These are phyloP conservation scores for Pangasius krempfi DNA, from an alignment of 2,797 vertebrate genomes.

Conservation along the genomic window DNA sequence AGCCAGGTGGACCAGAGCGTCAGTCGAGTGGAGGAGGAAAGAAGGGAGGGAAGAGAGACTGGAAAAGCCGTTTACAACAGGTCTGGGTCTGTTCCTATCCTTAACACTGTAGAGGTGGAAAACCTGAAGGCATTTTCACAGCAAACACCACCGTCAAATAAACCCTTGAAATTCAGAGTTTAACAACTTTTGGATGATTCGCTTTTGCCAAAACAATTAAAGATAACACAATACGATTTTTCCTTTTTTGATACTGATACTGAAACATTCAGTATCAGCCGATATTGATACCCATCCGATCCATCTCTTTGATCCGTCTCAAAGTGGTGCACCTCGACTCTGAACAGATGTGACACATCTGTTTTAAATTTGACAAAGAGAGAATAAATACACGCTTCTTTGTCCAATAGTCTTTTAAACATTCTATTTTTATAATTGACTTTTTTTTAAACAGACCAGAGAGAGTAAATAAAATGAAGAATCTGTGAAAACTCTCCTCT, in stretches of 20 bases:
- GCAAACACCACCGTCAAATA: background rate
- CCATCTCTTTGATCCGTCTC: too few species aligned
- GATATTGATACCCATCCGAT: too few species aligned
- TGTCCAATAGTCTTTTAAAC: background rate
- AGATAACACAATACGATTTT: background rate
- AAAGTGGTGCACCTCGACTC: too few species aligned
- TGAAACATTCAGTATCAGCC: background rate
- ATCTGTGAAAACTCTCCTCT: background rate
- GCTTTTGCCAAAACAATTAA: background rate
- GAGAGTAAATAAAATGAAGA: background rate
- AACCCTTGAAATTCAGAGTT: background rate
- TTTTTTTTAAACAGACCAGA: background rate
- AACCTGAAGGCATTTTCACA: background rate
- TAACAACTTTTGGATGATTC: too few species aligned
- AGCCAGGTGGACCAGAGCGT: slow-evolving; percentile 58
- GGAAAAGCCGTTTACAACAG: slow-evolving; percentile 81
- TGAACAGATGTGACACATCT: too few species aligned
- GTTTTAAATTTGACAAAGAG: too few species aligned
- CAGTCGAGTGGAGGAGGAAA: slow-evolving; percentile 54
- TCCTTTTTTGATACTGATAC: background rate
- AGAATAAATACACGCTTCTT: background rate
- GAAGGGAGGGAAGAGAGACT: slow-evolving; percentile 69
- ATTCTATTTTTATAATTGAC: background rate
- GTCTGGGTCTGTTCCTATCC: slow-evolving; percentile 54
- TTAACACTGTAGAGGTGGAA: background rate